Evolutionary conservation across 2,113 vertebrate genomes (phyloP), one percentile per base, ranked within the genome.

Genomic region (Dendropsophus ebraccatus): DNA sequence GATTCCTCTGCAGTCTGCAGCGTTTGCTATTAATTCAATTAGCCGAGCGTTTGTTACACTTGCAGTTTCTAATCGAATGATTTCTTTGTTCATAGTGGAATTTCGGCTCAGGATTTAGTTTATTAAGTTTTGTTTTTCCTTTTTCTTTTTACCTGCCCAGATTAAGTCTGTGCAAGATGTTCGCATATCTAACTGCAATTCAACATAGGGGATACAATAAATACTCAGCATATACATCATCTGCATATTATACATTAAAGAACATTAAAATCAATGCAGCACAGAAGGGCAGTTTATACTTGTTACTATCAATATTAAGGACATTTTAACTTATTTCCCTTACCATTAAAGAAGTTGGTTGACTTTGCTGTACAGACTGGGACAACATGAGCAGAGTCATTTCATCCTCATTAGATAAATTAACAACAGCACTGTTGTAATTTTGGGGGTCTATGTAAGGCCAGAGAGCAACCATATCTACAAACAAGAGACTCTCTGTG

Each of bases 11-110:
- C 85, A 87, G 85, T 87, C 77, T 87, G 85, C 85, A 87, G 85
- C 77, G 21, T 81, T 81, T 87, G 85, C 85, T 81, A 87, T 87
- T 87, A 87, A 87, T 87, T 87, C 77, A 87, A 87, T 87, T 87
- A 87, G 52, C 85, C 52, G 25, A 87, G 67, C 37, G 78, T 87
- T 87, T 87, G 85, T 87, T 87, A 87, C 78, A 81, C 85, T 87
- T 87, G 85, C 85, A 87, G 78, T 74, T 87, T 81, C 77, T 81
- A 87, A 87, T 81, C 77, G 19, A 87, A 87, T 87, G 67, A 86
- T 80, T 86, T 87, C 85, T 87, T 87, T 87, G 85, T 87, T 60
- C 77, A 62, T 28, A 47, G 67, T 74, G 28, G 54, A 81, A 73
- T 60, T 77, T 85, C 67, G 47, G 16, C 76, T 56, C 77, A 32